phyloP scores from a whole-genome alignment of 2,888 invertebrate species.

The Torymus tubicola region DNA sequence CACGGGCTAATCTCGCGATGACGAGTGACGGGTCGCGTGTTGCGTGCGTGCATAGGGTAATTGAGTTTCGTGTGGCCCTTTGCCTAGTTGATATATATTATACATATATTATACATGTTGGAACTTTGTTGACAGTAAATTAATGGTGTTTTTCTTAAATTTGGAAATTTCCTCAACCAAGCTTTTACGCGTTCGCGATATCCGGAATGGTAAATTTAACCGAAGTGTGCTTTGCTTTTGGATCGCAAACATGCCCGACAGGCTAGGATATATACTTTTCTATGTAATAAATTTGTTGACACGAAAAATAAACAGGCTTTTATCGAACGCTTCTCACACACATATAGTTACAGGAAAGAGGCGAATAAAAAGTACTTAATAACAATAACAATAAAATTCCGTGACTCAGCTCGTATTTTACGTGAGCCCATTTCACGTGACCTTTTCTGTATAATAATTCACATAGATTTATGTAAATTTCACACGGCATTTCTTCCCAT shows the following conservation, averaged over 20 bases:
- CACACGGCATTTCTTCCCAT: constrained; percentile 9
- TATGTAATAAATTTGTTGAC: background rate
- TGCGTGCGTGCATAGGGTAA: background rate
- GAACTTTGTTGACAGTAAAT: too few relatives aligned
- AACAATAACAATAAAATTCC: too few relatives aligned
- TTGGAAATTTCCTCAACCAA: too few relatives aligned
- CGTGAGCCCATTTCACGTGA: constrained; percentile 22
- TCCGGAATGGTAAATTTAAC: too few relatives aligned
- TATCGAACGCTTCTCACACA: constrained; percentile 1
- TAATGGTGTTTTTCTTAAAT: too few relatives aligned
- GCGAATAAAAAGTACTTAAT: background rate
- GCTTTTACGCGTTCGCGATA: too few relatives aligned
- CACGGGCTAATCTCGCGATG: constrained; percentile 16
- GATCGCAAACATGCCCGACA: too few relatives aligned
- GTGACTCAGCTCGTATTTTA: constrained; percentile 12
- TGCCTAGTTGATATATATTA: too few relatives aligned
- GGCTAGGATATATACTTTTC: background rate
- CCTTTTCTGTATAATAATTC: constrained; percentile 28
- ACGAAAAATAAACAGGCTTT: constrained; percentile 4
- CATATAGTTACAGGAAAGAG: background rate
- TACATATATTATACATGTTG: too few relatives aligned
- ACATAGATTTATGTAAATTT: constrained; percentile 46
- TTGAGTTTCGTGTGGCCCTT: too few relatives aligned
- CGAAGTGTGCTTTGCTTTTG: too few relatives aligned
- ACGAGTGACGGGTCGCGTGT: background rate